Conservation (phyloP, 1,140 invertebrate genomes). For the Drosophila quadrilineata region DNA sequence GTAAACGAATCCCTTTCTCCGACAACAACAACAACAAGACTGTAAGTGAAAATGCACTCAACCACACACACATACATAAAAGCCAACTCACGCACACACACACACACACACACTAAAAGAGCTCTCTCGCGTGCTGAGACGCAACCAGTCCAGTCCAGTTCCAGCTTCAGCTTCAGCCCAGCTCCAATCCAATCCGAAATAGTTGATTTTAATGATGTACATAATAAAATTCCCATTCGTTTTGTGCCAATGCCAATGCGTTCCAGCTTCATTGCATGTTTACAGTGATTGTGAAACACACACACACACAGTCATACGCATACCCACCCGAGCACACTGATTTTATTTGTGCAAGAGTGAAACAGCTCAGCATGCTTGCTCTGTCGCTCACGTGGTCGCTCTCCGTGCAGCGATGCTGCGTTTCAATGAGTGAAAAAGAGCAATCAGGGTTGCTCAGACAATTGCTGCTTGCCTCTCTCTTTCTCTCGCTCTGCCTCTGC, state of each 20-base stretch:
- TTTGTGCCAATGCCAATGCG: constrained; percentile 80
- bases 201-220: constrained; percentile 81
- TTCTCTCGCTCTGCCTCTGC: constrained; percentile 1
- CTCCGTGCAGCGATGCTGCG: constrained; percentile 22
- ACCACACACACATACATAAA: constrained; percentile 27
- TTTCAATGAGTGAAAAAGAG: constrained; percentile 50
- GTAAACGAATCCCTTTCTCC: too few species aligned
- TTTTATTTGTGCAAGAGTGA: constrained; percentile 46
- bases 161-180: too few species aligned
- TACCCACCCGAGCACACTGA: constrained; percentile 37
- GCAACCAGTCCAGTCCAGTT: constrained; percentile 60
- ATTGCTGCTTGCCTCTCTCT: constrained; percentile 11
- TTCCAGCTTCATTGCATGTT: constrained; percentile 59
- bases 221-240: constrained; percentile 82
- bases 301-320: constrained; percentile 14
- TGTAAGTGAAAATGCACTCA: constrained; percentile 63
- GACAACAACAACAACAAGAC: constrained; percentile 26
- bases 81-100: constrained; percentile 9
- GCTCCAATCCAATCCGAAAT: constrained; percentile 80
- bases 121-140: constrained; percentile 23
- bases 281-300: constrained; percentile 63
- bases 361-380: not conserved
- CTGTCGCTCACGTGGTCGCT: constrained; percentile 9
- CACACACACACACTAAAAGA: constrained; percentile 14
- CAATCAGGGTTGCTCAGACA: constrained; percentile 35